phyloP scores from a whole-genome alignment of 2,797 vertebrate species.

The Falco naumanni region DNA sequence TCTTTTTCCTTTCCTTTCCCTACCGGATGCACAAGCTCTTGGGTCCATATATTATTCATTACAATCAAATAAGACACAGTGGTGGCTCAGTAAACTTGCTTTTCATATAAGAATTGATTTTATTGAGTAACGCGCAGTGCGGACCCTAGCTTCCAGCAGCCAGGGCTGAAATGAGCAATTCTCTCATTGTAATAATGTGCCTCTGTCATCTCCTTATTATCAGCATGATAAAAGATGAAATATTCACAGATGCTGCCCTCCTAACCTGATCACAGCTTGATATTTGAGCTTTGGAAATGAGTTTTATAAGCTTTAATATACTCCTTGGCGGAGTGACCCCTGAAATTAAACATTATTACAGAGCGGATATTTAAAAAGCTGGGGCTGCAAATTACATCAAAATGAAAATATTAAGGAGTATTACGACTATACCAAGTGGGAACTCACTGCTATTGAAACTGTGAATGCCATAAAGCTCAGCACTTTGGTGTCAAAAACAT shows the following conservation, averaged over 20 bases:
- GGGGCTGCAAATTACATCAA: constrained; percentile 99
- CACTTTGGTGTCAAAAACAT: constrained; percentile 82
- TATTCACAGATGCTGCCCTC: constrained; percentile 99
- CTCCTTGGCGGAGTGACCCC: constrained; percentile 99
- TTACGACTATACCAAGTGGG: constrained; percentile 96
- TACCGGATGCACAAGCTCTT: constrained; percentile 62
- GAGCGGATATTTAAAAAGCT: constrained; percentile 99
- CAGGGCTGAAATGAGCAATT: constrained; percentile 97
- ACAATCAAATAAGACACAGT: constrained; percentile 97
- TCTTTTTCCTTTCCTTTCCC: constrained; percentile 26
- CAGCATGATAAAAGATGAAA: constrained; percentile 99
- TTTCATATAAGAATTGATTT: constrained; percentile 94
- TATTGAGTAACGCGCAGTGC: constrained; percentile 91
- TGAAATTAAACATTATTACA: constrained; percentile 99
- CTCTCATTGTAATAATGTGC: constrained; percentile 99
- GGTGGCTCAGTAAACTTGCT: constrained; percentile 94
- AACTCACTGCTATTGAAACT: constrained; percentile 81
- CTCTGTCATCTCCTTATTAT: constrained; percentile 99
- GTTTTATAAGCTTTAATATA: constrained; percentile 99
- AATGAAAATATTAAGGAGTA: constrained; percentile 99
- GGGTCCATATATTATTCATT: constrained; percentile 97
- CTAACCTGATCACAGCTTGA: constrained; percentile 99
- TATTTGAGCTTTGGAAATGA: constrained; percentile 99
- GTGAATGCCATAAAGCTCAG: constrained; percentile 78
- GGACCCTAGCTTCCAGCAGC: constrained; percentile 88